Conservation (phyloP, 2,113 vertebrate genomes). For the Elanoides forficatus region DNA sequence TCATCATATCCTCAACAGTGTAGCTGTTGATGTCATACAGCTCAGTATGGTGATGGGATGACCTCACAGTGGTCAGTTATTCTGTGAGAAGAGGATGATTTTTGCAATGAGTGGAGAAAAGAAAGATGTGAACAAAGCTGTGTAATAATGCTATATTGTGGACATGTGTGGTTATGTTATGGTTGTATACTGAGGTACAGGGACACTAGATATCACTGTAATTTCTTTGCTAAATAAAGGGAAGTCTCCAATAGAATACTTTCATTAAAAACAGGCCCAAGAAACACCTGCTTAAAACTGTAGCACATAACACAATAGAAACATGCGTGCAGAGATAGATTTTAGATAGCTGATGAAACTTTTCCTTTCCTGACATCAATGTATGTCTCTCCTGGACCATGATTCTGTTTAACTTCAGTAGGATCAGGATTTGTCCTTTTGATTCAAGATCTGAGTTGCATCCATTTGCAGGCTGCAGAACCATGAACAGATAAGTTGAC, state of each 20-base stretch:
- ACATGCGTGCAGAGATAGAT: rapidly evolving
- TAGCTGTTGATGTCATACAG: neutral
- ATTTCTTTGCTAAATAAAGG: neutral
- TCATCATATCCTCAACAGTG: neutral
- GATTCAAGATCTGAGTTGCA: neutral
- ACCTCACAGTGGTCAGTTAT: neutral
- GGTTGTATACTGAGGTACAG: neutral
- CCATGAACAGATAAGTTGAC: neutral
- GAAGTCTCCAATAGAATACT: neutral
- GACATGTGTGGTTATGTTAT: neutral
- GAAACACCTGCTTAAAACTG: neutral
- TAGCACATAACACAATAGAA: neutral
- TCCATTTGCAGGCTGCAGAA: neutral
- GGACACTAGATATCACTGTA: neutral
- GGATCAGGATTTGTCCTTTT: neutral
- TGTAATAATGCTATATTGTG: neutral
- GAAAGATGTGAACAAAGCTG: neutral
- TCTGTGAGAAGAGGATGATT: neutral
- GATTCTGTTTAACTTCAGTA: neutral
- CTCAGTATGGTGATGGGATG: neutral
- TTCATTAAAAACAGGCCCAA: neutral
- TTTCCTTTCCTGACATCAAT: neutral
- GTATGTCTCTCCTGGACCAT: neutral
- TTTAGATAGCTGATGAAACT: neutral
- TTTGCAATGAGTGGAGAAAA: neutral